These are phyloP conservation scores for Drosophila obscura DNA, from an alignment of 1,140 invertebrate genomes.

Conservation along the genomic window DNA sequence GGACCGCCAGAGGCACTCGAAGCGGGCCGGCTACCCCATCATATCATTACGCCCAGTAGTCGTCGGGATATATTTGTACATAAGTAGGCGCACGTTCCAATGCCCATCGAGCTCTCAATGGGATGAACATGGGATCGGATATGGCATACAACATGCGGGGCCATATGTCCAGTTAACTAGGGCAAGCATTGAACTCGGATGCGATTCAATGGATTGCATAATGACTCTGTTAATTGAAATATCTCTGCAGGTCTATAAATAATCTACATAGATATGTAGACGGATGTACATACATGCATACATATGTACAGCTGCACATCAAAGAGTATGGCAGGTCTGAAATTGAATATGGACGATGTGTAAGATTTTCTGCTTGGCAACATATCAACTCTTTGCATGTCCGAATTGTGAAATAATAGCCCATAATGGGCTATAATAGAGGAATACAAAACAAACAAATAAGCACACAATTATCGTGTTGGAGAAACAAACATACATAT, in stretches of 20 bases:
- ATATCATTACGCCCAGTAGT: slow-evolving; percentile 46
- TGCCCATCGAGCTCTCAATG: slow-evolving; percentile 9
- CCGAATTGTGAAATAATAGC: too few relatives aligned
- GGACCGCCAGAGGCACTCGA: slow-evolving; percentile 34
- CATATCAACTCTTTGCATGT: not conserved
- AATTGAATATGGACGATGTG: not conserved
- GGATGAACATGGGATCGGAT: not conserved
- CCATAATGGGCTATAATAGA: too few relatives aligned
- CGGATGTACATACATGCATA: slow-evolving; percentile 2
- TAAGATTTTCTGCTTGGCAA: not conserved
- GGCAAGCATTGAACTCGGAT: slow-evolving; percentile 39
- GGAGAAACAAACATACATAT: too few relatives aligned
- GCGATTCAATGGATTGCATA: slow-evolving; percentile 41
- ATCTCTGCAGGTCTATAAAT: slow-evolving; percentile 33
- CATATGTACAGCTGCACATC: slow-evolving; percentile 7
- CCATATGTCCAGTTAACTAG: slow-evolving; percentile 44
- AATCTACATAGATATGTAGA: slow-evolving; percentile 9
- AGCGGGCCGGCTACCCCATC: not conserved
- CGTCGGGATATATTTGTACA: not conserved
- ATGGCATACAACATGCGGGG: not conserved
- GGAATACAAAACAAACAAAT: too few relatives aligned
- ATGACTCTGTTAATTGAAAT: slow-evolving; percentile 50
- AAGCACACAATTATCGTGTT: too few relatives aligned
- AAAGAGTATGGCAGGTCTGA: not conserved
- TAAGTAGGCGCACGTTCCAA: slow-evolving; percentile 23